Base-by-base conservation (phyloP, 2,113 vertebrate species). In the Scomber scombrus region DNA sequence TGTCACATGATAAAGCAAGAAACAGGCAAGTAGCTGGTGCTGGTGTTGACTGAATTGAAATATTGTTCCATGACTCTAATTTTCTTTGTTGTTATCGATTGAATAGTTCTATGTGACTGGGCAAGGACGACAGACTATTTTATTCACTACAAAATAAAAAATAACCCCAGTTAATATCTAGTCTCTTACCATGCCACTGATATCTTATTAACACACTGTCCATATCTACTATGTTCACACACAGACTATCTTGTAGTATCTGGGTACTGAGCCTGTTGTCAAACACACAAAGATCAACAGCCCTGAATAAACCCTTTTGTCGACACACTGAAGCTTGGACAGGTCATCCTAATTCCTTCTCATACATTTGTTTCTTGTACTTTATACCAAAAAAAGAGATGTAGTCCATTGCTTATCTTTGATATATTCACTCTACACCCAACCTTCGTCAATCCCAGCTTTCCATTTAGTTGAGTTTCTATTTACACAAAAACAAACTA, bases 1-100 rank as follows among this genome's bases (percentile, higher is more conserved):
- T 85, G 86, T 85, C 89, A 89, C 69, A 52, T 54, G 63, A 78
- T 16, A 78, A 79, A 84, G 84, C 71, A 88, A 80, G 66, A 90
- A 77, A 54, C 74, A 67, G 68, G 77, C 55, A 71, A 69, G 69
- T 68, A 56, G 68, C 56, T 51, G 43, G 62, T 14, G 65, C 14
- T 66, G 69, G 34, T 74, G 34, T 40, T 51, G 58, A 74, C 31
- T 62, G 40, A 49, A 56, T 3, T 79, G 40, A 84, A 23, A 56
- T 72, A 75, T 68, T 43, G 29, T 4, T 0, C 50, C 8, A 6
- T 16, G 12, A 46, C 13, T 56, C 34, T n/a, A 2, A 45, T 69
- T 55, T 5, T 50, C 5, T 67, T 67, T 43, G 15, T 43, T 74
- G 31, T 69, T 65, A 15, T 75, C 50, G 10, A 54, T 50, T 45